These are phyloP conservation scores for Euwallacea fornicatus DNA, from an alignment of 1,140 invertebrate genomes.

Conservation along the genomic window DNA sequence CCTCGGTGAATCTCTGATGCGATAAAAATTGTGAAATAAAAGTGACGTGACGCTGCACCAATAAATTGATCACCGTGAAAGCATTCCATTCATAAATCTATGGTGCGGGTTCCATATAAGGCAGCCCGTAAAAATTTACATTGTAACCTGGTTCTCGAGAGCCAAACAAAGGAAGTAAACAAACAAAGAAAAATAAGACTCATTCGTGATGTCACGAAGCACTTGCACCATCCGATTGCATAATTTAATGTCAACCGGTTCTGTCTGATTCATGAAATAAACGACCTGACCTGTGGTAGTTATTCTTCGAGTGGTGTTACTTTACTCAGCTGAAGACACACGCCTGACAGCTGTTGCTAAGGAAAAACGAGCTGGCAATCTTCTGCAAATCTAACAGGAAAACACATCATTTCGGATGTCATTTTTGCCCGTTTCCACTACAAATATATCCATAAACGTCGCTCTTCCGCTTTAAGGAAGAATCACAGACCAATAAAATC, in stretches of 20 bases:
- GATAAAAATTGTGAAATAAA: too few relatives aligned
- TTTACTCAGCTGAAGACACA: too few relatives aligned
- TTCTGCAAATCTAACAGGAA: constrained; percentile 14
- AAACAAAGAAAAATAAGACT: neutral
- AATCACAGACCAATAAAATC: constrained; percentile 40
- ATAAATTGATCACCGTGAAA: neutral
- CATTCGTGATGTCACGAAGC: neutral
- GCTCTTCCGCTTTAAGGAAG: constrained; percentile 35
- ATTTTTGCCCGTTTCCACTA: constrained; percentile 20
- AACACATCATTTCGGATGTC: constrained; percentile 26
- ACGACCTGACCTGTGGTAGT: neutral
- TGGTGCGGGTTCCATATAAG: neutral
- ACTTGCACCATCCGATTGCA: neutral
- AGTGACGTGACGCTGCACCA: neutral
- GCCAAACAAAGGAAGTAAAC: constrained; percentile 10
- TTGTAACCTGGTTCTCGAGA: neutral
- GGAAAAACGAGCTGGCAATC: constrained; percentile 1
- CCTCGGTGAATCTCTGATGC: too few relatives aligned
- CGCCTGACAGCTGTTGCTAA: neutral
- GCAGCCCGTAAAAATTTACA: neutral
- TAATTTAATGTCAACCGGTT: constrained; percentile 5
- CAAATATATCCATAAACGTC: constrained; percentile 35
- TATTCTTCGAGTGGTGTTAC: too few relatives aligned
- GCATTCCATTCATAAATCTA: constrained; percentile 13
- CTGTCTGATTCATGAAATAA: constrained; percentile 1